Percentiles rank a stretch among this genome's conserved stretches.
These are phyloP conservation scores for Mus pahari DNA, from an alignment of 2,113 vertebrate species.

Conservation along the genomic window DNA sequence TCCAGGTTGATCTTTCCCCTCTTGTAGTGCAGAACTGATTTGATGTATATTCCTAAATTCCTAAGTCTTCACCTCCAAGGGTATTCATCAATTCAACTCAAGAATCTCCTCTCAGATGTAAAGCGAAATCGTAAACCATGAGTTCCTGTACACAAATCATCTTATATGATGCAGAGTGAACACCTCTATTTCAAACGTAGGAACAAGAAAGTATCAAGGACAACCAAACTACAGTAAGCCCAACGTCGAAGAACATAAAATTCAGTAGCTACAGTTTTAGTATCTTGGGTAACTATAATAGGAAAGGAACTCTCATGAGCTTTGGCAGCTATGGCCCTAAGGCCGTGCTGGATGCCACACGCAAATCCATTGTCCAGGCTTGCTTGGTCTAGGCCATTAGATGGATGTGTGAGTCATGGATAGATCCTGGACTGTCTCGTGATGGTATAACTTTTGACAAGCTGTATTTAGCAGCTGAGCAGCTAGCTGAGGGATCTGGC, in stretches of 20 bases:
- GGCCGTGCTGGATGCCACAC: not conserved
- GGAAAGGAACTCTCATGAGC: not conserved
- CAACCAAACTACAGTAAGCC: not conserved
- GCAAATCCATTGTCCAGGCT: not conserved
- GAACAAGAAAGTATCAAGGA: not conserved
- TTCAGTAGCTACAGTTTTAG: not conserved
- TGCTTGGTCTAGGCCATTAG: not conserved
- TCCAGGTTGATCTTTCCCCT: not conserved
- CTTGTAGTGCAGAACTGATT: not conserved
- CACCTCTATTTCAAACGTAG: not conserved
- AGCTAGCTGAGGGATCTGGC: not conserved
- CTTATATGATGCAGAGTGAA: not conserved
- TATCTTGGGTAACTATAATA: not conserved
- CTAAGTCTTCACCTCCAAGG: not conserved
- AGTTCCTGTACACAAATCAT: not conserved
- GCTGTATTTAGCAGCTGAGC: not conserved
- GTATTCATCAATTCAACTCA: not conserved
- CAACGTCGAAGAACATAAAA: not conserved
- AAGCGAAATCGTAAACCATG: not conserved
- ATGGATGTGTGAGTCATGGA: rapidly evolving
- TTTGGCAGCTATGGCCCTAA: not conserved
- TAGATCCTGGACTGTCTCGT: not conserved
- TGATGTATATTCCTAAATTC: not conserved
- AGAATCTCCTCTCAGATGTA: not conserved
- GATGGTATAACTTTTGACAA: not conserved